Percentiles rank a stretch among this genome's conserved stretches.
phyloP scores from a whole-genome alignment of 2,113 vertebrate species.

The Chionodraco myersi region DNA sequence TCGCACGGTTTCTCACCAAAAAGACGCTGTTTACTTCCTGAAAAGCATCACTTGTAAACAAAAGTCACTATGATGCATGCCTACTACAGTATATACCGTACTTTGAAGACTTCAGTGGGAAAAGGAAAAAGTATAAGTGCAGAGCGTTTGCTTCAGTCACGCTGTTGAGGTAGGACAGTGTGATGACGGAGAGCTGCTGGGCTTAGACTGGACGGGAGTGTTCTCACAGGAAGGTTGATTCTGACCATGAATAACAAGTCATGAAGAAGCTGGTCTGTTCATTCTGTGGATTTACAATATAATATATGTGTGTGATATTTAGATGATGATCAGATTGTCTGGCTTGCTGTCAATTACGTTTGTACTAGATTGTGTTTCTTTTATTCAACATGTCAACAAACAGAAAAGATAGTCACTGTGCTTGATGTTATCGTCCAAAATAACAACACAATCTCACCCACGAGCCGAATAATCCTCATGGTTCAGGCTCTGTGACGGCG shows the following conservation, averaged over 20 bases:
- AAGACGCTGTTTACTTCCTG: neutral
- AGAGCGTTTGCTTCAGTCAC: neutral
- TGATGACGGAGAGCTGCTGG: conserved; percentile 1
- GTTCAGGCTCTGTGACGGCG: conserved; percentile 27
- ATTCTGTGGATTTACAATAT: neutral
- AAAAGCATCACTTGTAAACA: neutral
- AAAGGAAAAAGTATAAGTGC: neutral
- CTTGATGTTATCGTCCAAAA: too few species aligned
- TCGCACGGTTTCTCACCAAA: conserved; percentile 1
- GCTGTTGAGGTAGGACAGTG: neutral
- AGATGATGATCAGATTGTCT: neutral
- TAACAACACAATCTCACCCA: neutral
- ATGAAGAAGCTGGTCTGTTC: neutral
- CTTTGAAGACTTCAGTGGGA: neutral
- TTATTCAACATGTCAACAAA: neutral
- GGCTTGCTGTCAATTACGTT: too few species aligned
- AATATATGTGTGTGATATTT: neutral
- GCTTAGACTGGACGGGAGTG: conserved; percentile 7
- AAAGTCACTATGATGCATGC: neutral
- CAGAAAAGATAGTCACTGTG: neutral
- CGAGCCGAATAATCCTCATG: neutral
- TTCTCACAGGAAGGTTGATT: conserved; percentile 38
- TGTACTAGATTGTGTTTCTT: too few species aligned
- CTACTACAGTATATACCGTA: conserved; percentile 1
- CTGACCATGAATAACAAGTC: neutral